These are phyloP conservation scores for Periophthalmodon schlosseri DNA, from an alignment of 2,113 vertebrate genomes.

Conservation along the genomic window DNA sequence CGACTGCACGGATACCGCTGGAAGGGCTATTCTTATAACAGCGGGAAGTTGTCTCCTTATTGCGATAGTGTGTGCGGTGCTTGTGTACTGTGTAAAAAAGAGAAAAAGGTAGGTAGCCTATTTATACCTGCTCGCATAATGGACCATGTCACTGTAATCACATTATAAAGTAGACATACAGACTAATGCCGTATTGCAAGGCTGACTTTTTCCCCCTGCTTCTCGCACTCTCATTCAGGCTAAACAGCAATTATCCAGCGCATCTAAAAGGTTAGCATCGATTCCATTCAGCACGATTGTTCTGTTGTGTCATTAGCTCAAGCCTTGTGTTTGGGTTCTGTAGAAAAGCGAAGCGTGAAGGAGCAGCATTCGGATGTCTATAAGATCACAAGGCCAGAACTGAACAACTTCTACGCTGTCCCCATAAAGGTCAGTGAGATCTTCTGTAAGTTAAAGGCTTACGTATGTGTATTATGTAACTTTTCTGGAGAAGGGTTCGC, in stretches of 20 bases:
- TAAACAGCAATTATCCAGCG: conserved; percentile 17
- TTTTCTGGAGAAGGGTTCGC: too few relatives aligned
- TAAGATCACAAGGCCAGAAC: not conserved
- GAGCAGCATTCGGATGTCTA: conserved; percentile 6
- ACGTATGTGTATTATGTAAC: too few relatives aligned
- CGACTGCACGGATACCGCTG: not conserved
- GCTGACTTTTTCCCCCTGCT: not conserved
- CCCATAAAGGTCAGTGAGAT: conserved; percentile 20
- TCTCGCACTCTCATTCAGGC: conserved; percentile 2
- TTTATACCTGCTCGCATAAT: not conserved
- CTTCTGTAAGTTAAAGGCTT: not conserved
- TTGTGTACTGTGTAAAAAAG: not conserved
- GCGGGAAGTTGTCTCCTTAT: conserved; percentile 14
- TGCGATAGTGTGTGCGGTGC: not conserved
- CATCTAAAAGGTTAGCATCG: conserved; percentile 23
- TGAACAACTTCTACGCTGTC: not conserved
- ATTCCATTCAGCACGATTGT: not conserved
- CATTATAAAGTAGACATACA: not conserved
- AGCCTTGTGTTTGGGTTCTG: not conserved
- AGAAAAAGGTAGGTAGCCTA: conserved; percentile 19
- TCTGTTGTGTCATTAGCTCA: not conserved
- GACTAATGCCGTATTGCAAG: not conserved
- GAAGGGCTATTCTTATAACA: not conserved
- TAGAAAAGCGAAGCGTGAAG: conserved; percentile 16
- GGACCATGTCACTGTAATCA: not conserved